A percentile compares a stretch with the other conserved stretches of the same genome.
Conservation (phyloP, 1,140 invertebrate genomes). For the Macrobrachium nipponense region DNA sequence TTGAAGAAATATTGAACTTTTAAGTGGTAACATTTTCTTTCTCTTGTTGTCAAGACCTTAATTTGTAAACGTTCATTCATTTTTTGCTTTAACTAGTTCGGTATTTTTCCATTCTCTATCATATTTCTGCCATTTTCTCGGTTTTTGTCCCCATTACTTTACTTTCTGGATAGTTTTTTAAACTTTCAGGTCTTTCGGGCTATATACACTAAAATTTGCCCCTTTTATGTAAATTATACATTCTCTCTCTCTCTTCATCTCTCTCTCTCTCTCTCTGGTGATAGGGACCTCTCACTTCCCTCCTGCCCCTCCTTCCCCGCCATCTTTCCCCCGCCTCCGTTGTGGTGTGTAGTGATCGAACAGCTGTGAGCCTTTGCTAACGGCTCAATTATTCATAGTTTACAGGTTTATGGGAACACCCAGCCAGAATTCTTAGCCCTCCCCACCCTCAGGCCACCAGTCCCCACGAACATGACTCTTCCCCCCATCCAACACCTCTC, state of each 20-base stretch:
- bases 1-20: no score
- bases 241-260: neutral
- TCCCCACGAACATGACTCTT: neutral
- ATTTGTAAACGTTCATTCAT: no score
- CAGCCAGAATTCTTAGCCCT: conserved; percentile 1
- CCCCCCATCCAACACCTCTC: neutral
- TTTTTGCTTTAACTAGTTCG: no score
- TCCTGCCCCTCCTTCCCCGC: neutral
- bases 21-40: no score
- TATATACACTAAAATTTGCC: no score
- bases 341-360: conserved; percentile 13
- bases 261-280: neutral
- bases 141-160: no score
- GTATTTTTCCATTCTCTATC: no score
- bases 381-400: conserved; percentile 40
- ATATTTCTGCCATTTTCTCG: no score
- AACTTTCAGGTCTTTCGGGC: no score
- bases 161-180: no score
- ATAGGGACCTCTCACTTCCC: neutral
- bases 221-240: no score
- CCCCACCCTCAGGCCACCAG: neutral
- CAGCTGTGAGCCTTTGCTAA: conserved; percentile 37
- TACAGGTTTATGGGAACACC: conserved; percentile 31
- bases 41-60: no score
- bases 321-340: neutral